Base-by-base conservation (phyloP, 2,888 invertebrate species). In the Philereme transversata region DNA sequence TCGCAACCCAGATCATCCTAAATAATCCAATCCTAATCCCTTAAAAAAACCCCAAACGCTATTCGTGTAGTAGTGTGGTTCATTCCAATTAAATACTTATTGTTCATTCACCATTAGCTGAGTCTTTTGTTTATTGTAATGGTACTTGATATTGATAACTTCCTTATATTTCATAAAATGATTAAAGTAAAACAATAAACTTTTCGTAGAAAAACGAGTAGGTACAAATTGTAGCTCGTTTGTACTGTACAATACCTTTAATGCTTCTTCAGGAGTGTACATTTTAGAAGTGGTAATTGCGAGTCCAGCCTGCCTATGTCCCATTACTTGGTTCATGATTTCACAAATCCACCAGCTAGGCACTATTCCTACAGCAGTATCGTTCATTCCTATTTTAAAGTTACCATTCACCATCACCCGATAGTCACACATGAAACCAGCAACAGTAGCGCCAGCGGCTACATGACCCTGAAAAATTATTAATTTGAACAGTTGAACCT, bases 331-430 rank as follows among this genome's bases (percentile, higher is more conserved):
- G 9, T 76, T 74, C 83, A 94, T 90, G 0, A 92, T 68, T 0
- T 86, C 77, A 70, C 90, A 86, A 64, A 94, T 92, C 96, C 95
- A 96, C 65, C 84, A 83, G 0, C 95, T 95, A 5, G 96, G 95
- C 5, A 94, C 87, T 65, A 96, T 94, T 4, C 96, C 97, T 41
- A 97, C 83, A 65, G 94, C 90, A 0, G 96, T 95, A 88, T 97
- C 97, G 78, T 97, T 97, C 1, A 97, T 82, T 0, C 97, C 97
- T 68, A 97, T 97, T 7, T 93, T 94, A 67, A 60, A 68, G 4
- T 64, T 64, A 4, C 74, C 74, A 4, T 64, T 59, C 1, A 75
- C 74, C 93, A 96, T 95, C 5, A 95, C 89, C 73, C 96, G 90
- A 75, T 96, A 95, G 79, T 96, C 96, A 75, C 95, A 95, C 56